phyloP scores from a whole-genome alignment of 2,113 vertebrate genomes.

The Plotosus lineatus region DNA sequence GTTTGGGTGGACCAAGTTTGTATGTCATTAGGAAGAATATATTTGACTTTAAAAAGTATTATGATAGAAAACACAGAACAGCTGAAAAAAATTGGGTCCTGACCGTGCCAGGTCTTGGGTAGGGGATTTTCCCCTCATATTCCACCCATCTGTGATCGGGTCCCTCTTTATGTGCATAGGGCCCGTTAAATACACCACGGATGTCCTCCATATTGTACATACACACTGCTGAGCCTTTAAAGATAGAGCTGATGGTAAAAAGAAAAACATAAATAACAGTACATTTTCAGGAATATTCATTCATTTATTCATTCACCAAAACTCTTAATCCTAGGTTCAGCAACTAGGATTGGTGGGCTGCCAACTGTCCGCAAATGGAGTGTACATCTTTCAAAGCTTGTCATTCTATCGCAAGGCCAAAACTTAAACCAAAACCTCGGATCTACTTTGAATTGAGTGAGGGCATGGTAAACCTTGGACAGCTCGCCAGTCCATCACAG shows the following conservation, averaged over 20 bases:
- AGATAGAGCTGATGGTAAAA: conserved; percentile 81
- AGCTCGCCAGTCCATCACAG: too few species aligned
- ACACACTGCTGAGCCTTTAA: conserved; percentile 97
- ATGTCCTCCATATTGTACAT: conserved; percentile 95
- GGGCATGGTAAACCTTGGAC: too few species aligned
- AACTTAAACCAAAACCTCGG: too few species aligned
- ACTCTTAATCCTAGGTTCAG: too few species aligned
- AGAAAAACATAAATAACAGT: not conserved
- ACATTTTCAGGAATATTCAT: too few species aligned
- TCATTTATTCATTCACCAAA: too few species aligned
- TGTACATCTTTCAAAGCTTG: too few species aligned
- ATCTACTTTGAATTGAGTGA: too few species aligned
- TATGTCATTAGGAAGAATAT: not conserved
- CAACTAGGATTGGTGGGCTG: too few species aligned
- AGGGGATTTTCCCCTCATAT: conserved; percentile 90
- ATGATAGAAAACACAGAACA: not conserved
- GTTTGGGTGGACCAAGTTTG: not conserved
- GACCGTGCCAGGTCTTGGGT: conserved; percentile 92
- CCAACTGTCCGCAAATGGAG: too few species aligned
- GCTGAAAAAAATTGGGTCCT: conserved; percentile 51
- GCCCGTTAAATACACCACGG: conserved; percentile 90
- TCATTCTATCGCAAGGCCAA: too few species aligned
- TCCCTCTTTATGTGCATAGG: conserved; percentile 95
- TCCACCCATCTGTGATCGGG: conserved; percentile 93
- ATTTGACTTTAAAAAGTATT: not conserved